Percentiles rank a stretch among this genome's conserved stretches.
These are phyloP conservation scores for Diglossa cyanea DNA, from an alignment of 2,797 vertebrate genomes.

Conservation along the genomic window DNA sequence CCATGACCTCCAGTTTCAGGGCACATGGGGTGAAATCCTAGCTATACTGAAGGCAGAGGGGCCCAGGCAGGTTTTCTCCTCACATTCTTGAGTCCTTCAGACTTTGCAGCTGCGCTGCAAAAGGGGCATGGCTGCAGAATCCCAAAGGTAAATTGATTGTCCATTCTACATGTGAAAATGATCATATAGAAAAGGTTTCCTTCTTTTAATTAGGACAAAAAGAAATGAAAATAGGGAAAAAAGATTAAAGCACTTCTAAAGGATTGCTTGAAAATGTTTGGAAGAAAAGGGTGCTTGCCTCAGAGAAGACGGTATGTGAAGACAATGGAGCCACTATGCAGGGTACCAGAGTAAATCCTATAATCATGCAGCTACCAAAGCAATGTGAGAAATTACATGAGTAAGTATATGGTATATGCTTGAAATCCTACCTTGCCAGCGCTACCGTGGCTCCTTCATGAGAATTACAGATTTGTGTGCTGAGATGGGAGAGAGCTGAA, in stretches of 20 bases:
- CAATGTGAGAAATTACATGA: neutral
- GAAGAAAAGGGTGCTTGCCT: neutral
- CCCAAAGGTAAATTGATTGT: neutral
- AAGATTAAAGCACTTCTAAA: neutral
- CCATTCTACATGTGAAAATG: neutral
- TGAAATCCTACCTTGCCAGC: neutral
- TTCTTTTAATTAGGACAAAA: neutral
- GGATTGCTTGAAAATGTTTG: neutral
- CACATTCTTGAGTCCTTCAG: neutral
- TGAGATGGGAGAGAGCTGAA: neutral
- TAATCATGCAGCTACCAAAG: neutral
- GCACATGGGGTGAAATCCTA: slow-evolving; percentile 59
- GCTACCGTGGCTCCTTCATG: neutral
- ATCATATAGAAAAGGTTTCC: neutral
- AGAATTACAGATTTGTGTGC: neutral
- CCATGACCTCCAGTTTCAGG: slow-evolving; percentile 58
- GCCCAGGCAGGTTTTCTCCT: slow-evolving; percentile 21
- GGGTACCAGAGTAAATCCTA: neutral
- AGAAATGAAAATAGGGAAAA: rapidly evolving
- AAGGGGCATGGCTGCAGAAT: neutral
- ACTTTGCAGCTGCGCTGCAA: slow-evolving; percentile 32
- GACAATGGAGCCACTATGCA: neutral
- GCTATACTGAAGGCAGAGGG: slow-evolving; percentile 40
- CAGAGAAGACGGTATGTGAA: rapidly evolving
- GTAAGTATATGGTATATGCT: neutral